Evolutionary conservation across 2,113 vertebrate species (phyloP), one percentile per base, ranked within the genome.

Genomic region (Camelus dromedarius): DNA sequence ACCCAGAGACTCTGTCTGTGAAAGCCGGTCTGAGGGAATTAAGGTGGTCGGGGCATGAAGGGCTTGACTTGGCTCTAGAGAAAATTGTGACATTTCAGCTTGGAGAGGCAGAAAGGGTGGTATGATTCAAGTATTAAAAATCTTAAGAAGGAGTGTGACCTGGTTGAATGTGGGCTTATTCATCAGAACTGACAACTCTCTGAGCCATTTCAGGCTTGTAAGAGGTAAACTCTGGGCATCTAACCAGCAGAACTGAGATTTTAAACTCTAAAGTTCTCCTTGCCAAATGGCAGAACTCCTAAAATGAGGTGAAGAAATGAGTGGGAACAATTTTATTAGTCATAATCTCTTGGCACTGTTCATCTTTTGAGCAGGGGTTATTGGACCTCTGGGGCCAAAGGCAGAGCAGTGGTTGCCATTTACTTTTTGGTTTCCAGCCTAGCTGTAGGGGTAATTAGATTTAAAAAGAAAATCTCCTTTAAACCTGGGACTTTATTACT

Each of bases 401-500:
- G 76, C 69, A 92, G 54, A 77, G 38, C 64, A 81, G 69, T 87
- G 86, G 32, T 72, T 83, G n/a, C 91, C 76, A 58, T 91, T 82
- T 94, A 67, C 89, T 90, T 82, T 88, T 89, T 72, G 72, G 24
- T 96, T 96, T 95, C 58, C 22, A 95, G 58, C 32, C 35, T 62
- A 48, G 24, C 56, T 38, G 4, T 64, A 48, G 50, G 54, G n/a
- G 42, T 73, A 73, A 95, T 90, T 75, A 95, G 87, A 85, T 52
- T 95, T 83, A 54, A 75, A 84, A 93, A 85, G 58, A 81, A 62
- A 91, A 64, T 80, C 58, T 52, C 73, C 56, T 77, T 75, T 88
- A 80, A 96, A 84, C 66, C 62, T 95, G 76, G 46, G 50, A 50
- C 85, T 95, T 88, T 93, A 91, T 79, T 95, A 73, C 86, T 89